phyloP scores from a whole-genome alignment of 1,140 invertebrate genomes.

The Limonius californicus region DNA sequence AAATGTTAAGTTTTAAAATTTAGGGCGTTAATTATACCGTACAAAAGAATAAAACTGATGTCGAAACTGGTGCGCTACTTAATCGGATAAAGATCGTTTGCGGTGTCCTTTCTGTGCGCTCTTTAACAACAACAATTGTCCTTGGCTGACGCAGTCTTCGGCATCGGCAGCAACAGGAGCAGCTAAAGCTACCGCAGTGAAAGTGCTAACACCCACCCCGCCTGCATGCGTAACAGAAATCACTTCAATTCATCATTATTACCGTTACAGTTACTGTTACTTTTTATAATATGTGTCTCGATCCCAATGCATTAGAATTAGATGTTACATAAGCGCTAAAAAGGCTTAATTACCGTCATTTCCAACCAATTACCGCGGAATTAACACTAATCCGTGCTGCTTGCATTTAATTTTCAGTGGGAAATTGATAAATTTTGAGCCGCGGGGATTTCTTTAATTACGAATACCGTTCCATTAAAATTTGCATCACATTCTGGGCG shows the following conservation, averaged over 20 bases:
- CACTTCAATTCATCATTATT: conserved; percentile 7
- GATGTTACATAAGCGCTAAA: background rate
- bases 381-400: background rate
- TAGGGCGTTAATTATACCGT: too few species aligned
- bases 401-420: conserved; percentile 3
- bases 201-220: conserved; percentile 37
- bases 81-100: too few species aligned
- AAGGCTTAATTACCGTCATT: background rate
- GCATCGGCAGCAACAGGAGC: background rate
- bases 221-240: conserved; percentile 26
- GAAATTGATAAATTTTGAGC: background rate
- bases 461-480: background rate
- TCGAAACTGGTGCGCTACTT: too few species aligned
- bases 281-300: conserved; percentile 10
- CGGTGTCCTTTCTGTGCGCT: too few species aligned
- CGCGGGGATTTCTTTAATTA: background rate
- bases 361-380: background rate
- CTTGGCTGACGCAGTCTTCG: conserved; percentile 1
- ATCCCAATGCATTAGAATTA: background rate
- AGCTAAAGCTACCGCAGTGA: conserved; percentile 30
- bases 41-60: too few species aligned
- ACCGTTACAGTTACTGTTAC: conserved; percentile 10
- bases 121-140: conserved; percentile 1
- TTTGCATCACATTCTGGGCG: too few species aligned
- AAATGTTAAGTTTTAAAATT: too few species aligned